phyloP scores from a whole-genome alignment of 53 echinoderm and acorn worm genomes.

The Apostichopus leukothele region DNA sequence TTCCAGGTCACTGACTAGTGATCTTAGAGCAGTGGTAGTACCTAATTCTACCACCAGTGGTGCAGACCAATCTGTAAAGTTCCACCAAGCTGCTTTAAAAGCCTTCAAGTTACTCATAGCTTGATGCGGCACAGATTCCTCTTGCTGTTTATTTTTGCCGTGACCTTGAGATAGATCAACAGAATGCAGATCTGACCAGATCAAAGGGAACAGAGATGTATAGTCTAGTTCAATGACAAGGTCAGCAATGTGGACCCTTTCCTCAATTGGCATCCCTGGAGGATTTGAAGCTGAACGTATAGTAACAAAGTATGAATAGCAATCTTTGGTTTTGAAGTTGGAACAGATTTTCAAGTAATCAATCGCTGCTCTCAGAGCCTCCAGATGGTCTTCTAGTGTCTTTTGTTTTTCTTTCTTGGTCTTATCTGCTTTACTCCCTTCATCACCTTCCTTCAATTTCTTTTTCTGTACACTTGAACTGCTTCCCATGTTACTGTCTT shows the following conservation, averaged over 20 bases:
- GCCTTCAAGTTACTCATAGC: conserved; percentile 66
- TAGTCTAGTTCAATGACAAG: conserved; percentile 21
- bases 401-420: not conserved
- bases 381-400: conserved; percentile 30
- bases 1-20: conserved; percentile 58
- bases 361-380: not conserved
- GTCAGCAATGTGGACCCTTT: not conserved
- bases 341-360: conserved; percentile 1
- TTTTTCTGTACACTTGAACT: conserved; percentile 21
- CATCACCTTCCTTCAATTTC: not conserved
- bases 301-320: not conserved
- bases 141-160: conserved; percentile 40
- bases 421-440: not conserved
- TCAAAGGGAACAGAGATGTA: conserved; percentile 5
- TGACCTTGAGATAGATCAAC: conserved; percentile 36
- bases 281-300: not conserved
- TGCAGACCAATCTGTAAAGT: conserved; percentile 73
- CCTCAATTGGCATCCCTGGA: not conserved
- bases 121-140: conserved; percentile 56
- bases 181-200: conserved; percentile 35
- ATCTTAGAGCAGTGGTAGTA: not conserved
- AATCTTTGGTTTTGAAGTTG: conserved; percentile 38
- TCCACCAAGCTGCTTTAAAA: conserved; percentile 81
- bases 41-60: conserved; percentile 51
- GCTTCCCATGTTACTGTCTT: conserved; percentile 19